Evolutionary conservation across 2,113 vertebrate species (phyloP), one percentile per base, ranked within the genome.

Genomic region (Diphyllodes magnificus): DNA sequence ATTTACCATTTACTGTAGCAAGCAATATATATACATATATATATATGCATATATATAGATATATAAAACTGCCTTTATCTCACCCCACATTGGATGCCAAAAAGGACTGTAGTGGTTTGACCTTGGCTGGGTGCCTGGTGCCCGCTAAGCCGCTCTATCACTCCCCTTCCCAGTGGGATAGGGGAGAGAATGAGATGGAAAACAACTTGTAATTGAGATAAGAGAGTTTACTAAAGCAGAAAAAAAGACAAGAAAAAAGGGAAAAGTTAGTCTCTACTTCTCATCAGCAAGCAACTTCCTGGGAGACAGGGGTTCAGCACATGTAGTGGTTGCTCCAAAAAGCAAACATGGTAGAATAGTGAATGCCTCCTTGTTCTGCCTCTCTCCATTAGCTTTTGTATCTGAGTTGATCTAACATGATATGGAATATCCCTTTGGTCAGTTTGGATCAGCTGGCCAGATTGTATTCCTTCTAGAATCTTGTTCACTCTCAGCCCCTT

Each of bases 241-340:
- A 71, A 33, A 68, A n/a, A 35, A 24, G 8, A 21, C 13, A 37
- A 37, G 17, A 9, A 39, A 27, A 39, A 84, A 54, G 28, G 10
- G 23, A 47, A 65, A 64, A 45, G 9, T 27, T 33, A 61, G 23
- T 23, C 15, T 73, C n/a, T 39, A 18, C 11, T 47, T 47, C 23
- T 47, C 20, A n/a, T 64, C 40, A n/a, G 6, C 42, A 54, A 56
- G 19, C 6, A 15, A 28, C 4, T 20, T 75, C 20, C 30, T 0
- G 0, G 30, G 50, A 56, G 22, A n/a, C 15, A 39, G 28, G 23
- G 28, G 22, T 33, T 63, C 22, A 72, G 49, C 7, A 45, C 11
- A 30, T 1, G 0, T 18, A 45, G 14, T 15, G 7, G 14, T 39
- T 54, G 14, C 14, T 33, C 15, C 0, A 0, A 33, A 64, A 84